A percentile compares a stretch with the other conserved stretches of the same genome.
Conservation (phyloP, 2,113 vertebrate genomes). For the Nothobranchius furzeri region DNA sequence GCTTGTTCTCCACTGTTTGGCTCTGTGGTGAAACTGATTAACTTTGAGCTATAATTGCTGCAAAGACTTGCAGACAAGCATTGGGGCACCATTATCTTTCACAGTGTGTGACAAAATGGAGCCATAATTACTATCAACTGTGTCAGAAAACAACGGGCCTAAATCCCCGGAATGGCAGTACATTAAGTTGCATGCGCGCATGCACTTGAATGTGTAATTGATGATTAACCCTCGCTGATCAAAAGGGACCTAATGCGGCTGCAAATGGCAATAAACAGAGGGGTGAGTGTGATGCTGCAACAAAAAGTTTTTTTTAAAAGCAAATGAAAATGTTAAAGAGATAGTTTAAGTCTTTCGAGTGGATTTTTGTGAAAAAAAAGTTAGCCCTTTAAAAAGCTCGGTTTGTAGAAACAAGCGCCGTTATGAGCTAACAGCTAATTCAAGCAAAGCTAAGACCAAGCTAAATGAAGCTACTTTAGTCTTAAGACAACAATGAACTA, state of each 20-base stretch:
- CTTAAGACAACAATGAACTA: no score
- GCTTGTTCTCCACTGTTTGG: conserved; percentile 46
- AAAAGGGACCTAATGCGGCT: conserved; percentile 47
- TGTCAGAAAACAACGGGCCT: conserved; percentile 64
- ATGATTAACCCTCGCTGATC: conserved; percentile 58
- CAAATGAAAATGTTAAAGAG: no score
- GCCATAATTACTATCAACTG: conserved; percentile 72
- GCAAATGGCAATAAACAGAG: conserved; percentile 34
- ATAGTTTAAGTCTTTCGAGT: no score
- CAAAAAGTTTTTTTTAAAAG: conserved; percentile 9
- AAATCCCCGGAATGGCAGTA: conserved; percentile 64
- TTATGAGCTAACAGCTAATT: no score
- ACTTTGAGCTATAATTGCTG: conserved; percentile 72
- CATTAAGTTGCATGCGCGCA: conserved; percentile 55
- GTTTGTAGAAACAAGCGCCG: no score
- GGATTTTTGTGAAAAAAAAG: no score
- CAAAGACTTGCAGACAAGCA: conserved; percentile 63
- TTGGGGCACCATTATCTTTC: conserved; percentile 57
- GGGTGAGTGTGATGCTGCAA: conserved; percentile 6
- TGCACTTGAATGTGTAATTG: conserved; percentile 73
- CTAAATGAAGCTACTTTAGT: no score
- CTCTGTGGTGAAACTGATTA: conserved; percentile 76
- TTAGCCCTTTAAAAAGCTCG: no score
- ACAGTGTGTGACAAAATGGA: conserved; percentile 65
- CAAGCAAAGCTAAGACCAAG: no score